Evolutionary conservation across 2,113 vertebrate genomes (phyloP).

Genomic region (Protobothrops flavoviridis): DNA sequence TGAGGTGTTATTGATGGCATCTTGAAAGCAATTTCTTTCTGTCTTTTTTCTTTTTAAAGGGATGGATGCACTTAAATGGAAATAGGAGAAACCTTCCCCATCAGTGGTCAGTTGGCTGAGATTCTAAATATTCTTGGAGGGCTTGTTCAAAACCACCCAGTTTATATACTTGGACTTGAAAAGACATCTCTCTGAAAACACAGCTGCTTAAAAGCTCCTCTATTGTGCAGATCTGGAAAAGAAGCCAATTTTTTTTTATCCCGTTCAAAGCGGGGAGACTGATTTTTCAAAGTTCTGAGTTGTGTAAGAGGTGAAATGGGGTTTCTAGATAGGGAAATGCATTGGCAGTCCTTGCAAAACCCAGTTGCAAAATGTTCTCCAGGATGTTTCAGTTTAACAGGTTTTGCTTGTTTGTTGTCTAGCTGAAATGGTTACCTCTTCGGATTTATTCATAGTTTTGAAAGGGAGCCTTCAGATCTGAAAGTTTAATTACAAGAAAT

Average conservation of each 20-base stretch:
- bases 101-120: background rate
- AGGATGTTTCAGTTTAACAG: background rate
- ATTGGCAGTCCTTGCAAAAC: background rate
- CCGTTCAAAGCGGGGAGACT: background rate
- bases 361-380: background rate
- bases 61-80: background rate
- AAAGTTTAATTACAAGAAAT: background rate
- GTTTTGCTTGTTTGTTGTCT: background rate
- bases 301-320: background rate
- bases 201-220: background rate
- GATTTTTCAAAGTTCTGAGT: background rate
- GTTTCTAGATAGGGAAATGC: background rate
- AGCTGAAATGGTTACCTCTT: background rate
- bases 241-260: background rate
- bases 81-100: background rate
- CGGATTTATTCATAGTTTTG: background rate
- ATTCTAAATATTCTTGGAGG: background rate
- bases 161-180: background rate
- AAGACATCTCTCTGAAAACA: background rate
- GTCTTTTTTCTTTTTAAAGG: background rate
- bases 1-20: background rate
- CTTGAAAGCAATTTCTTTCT: background rate
- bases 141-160: background rate
- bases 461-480: background rate
- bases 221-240: background rate